Conservation (phyloP, 1,140 invertebrate genomes). For the Pseudomyrmex cubaensis region DNA sequence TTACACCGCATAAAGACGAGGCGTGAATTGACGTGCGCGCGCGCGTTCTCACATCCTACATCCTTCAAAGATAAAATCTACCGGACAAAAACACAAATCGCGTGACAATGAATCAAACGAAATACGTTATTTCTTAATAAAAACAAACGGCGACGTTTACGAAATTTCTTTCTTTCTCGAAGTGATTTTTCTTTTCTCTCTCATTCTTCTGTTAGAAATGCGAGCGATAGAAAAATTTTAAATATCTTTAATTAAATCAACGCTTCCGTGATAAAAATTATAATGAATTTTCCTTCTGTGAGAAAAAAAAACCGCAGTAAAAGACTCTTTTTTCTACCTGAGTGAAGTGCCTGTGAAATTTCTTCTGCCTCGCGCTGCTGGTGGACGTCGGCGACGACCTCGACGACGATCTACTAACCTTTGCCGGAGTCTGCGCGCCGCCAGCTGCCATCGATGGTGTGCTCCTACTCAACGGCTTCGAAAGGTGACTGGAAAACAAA, state of each 20-base stretch:
- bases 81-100: not conserved
- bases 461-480: constrained; percentile 82
- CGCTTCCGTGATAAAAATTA: too few relatives aligned
- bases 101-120: constrained; percentile 23
- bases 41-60: constrained; percentile 16
- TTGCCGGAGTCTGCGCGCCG: constrained; percentile 72
- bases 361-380: constrained; percentile 81
- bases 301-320: too few relatives aligned
- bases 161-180: not conserved
- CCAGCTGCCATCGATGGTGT: constrained; percentile 82
- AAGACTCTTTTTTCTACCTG: constrained; percentile 75
- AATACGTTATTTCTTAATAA: not conserved
- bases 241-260: too few relatives aligned
- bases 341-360: constrained; percentile 82
- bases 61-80: not conserved
- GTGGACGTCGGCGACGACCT: constrained; percentile 80
- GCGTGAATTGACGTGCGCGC: constrained; percentile 42
- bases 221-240: too few relatives aligned
- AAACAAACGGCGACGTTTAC: not conserved
- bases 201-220: not conserved
- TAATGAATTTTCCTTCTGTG: too few relatives aligned
- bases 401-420: constrained; percentile 79
- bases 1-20: constrained; percentile 3
- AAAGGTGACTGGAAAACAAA: constrained; percentile 75
- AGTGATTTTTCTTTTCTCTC: too few relatives aligned